Conservation (phyloP, 2,797 vertebrate genomes). For the Alectoris magna region DNA sequence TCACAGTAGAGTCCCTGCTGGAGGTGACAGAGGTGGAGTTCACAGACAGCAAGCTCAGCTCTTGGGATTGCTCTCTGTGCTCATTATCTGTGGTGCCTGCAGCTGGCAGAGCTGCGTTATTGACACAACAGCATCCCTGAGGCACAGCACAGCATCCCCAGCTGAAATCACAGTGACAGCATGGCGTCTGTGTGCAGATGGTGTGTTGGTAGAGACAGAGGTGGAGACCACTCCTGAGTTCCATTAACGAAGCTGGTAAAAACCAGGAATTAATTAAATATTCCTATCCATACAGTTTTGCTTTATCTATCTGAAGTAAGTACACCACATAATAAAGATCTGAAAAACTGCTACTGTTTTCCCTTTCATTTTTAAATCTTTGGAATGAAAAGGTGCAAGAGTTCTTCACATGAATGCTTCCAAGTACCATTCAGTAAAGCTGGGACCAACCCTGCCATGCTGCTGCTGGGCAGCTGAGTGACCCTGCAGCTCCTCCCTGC, state of each 20-base stretch:
- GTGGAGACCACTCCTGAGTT: not conserved
- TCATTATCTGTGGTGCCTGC: not conserved
- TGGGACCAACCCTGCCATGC: not conserved
- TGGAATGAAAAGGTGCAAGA: not conserved
- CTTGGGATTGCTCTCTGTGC: not conserved
- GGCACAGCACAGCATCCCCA: not conserved
- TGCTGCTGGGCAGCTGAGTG: not conserved
- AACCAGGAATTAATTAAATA: not conserved
- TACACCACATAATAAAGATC: not conserved
- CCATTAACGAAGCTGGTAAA: not conserved
- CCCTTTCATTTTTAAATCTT: not conserved
- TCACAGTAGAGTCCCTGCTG: conserved; percentile 13
- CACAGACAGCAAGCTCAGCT: conserved; percentile 22
- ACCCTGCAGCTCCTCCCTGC: not conserved
- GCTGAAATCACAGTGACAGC: not conserved
- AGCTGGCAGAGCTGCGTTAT: not conserved
- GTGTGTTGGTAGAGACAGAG: not conserved
- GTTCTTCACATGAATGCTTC: not conserved
- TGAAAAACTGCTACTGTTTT: not conserved
- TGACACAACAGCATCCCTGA: not conserved
- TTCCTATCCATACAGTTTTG: fast-evolving
- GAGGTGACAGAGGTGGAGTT: not conserved
- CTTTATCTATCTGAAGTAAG: not conserved
- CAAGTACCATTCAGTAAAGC: not conserved
- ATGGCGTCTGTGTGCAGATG: not conserved